Base-by-base conservation (phyloP, 2,113 vertebrate genomes). In the Deroptyus accipitrinus region DNA sequence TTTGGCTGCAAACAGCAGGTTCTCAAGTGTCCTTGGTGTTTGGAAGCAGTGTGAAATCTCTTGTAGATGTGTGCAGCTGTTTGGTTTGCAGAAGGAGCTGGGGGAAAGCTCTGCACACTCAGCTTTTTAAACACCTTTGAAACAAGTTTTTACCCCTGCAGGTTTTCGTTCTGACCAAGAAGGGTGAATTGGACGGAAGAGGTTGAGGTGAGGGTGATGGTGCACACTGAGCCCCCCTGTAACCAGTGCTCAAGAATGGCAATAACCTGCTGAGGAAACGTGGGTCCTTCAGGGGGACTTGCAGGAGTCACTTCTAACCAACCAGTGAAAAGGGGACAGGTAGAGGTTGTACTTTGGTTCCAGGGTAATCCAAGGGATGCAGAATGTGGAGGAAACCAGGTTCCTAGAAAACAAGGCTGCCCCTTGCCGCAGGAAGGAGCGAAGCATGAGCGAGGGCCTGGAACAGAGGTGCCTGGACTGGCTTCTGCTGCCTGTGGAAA, bases 271-370 rank as follows among this genome's bases (percentile, higher is more conserved):
- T 39, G 44, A 66, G 72, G 78, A 44, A 30, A 55, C 20, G 2
- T 0, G 0, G 55, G 10, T 11, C 1, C 66, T 78, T 28, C n/a
- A 35, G 1, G 42, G 67, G 51, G 23, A 9, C 9, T 23, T 8
- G 8, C 28, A 66, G 17, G 1, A 22, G 4, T 19, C 11, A 1
- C 35, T 14, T 68, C 63, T 48, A 42, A 46, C 6, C 51, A 51
- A 12, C 7, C 23, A 33, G 25, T 33, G n/a, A 5, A 18, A 48
- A 66, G 48, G 64, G 75, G 28, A 17, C n/a, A 63, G 48, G 25
- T 6, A 8, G 48, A 20, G 37, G 6, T 10, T 62, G 14, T n/a
- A 2, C 20, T 27, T 15, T 18, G 33, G 9, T 35, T 55, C 13
- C 3, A 6, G 41, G 48, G 14, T 62, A 17, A 44, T n/a, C 41